These are phyloP conservation scores for Bungarus multicinctus DNA, from an alignment of 2,113 vertebrate species.

Conservation along the genomic window DNA sequence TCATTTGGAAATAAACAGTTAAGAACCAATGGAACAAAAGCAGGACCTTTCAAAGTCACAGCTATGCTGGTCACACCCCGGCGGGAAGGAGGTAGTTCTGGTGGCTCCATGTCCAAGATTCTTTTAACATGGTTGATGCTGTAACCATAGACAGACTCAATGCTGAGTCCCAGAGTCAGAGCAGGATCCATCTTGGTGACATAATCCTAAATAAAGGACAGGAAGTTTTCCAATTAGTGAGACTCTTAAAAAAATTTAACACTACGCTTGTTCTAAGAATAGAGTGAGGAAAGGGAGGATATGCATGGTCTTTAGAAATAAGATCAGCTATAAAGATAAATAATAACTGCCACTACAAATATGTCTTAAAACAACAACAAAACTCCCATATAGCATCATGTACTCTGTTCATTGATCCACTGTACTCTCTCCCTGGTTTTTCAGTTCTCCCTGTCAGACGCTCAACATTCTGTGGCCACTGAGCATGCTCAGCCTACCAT, in stretches of 20 bases:
- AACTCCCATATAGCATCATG: not conserved
- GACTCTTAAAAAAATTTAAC: not conserved
- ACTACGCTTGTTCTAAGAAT: not conserved
- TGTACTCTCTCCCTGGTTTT: not conserved
- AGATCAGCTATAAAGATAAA: not conserved
- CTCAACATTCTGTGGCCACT: not conserved
- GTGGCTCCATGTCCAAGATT: conserved; percentile 78
- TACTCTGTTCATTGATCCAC: not conserved
- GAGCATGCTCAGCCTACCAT: not conserved
- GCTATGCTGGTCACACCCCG: conserved; percentile 77
- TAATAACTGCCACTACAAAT: not conserved
- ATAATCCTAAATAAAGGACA: conserved; percentile 76
- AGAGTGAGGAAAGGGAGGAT: not conserved
- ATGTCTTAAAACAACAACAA: not conserved
- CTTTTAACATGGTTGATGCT: conserved; percentile 84
- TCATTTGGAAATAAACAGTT: not conserved
- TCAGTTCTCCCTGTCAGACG: not conserved
- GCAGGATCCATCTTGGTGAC: conserved; percentile 89
- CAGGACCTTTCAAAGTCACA: conserved; percentile 82
- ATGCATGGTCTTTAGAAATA: not conserved
- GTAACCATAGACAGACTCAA: conserved; percentile 85
- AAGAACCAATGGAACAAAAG: fast-evolving
- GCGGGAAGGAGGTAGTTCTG: conserved; percentile 74
- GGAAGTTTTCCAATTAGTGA: not conserved
- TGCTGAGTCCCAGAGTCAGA: conserved; percentile 84